These are phyloP conservation scores for Labia minor DNA, from an alignment of 2,888 invertebrate species.

Conservation along the genomic window DNA sequence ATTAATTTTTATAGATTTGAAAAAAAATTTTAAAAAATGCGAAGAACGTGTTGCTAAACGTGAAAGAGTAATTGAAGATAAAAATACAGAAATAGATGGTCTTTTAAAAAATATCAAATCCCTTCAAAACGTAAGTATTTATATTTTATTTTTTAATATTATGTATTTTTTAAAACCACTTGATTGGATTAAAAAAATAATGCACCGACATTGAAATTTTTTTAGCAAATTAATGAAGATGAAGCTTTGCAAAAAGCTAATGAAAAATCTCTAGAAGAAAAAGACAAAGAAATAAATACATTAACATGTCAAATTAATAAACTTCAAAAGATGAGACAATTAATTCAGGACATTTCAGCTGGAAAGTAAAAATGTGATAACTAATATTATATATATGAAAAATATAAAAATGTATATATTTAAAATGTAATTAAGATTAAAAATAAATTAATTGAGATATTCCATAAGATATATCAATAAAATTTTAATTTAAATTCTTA, in stretches of 20 bases:
- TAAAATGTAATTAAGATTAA: too few relatives aligned
- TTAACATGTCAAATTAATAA: constrained; percentile 19
- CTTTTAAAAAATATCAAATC: constrained; percentile 20
- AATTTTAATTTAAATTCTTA: too few relatives aligned
- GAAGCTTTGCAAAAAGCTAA: constrained; percentile 22
- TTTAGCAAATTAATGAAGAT: constrained; percentile 22
- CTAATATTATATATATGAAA: constrained; percentile 1
- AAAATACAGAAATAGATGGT: constrained; percentile 20
- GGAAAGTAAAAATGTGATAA: constrained; percentile 23
- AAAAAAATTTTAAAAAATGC: constrained; percentile 17
- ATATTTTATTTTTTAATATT: background rate
- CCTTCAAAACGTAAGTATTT: constrained; percentile 20
- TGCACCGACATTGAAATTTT: too few relatives aligned
- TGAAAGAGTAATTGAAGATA: constrained; percentile 22
- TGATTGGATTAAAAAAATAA: too few relatives aligned
- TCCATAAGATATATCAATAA: too few relatives aligned
- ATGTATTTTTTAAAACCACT: too few relatives aligned
- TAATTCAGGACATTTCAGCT: constrained; percentile 23
- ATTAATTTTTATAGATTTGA: too few relatives aligned
- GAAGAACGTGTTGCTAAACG: constrained; percentile 22
- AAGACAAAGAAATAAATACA: constrained; percentile 22
- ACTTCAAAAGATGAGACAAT: constrained; percentile 22
- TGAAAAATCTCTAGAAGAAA: constrained; percentile 22
- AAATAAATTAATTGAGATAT: too few relatives aligned
- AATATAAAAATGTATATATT: too few relatives aligned